A percentile compares a stretch with the other conserved stretches of the same genome.
These are phyloP conservation scores for Boloria selene DNA, from an alignment of 2,888 invertebrate genomes.

Conservation along the genomic window DNA sequence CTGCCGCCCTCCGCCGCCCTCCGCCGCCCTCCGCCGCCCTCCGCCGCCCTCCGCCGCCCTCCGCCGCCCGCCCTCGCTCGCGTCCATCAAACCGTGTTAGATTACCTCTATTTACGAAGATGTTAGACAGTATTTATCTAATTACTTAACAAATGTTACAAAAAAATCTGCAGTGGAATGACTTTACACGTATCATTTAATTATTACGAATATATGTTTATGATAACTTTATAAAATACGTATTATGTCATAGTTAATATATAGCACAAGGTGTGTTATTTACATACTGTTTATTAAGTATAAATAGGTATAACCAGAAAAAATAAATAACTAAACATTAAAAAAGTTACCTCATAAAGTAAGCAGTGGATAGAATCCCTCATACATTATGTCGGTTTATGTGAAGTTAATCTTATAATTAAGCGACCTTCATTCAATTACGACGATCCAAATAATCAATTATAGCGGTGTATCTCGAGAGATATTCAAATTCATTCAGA, in stretches of 20 bases:
- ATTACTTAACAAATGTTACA: no score
- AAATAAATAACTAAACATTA: no score
- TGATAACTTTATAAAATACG: no score
- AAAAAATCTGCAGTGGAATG: no score
- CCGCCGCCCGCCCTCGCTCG: neutral
- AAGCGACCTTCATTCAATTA: constrained; percentile 28
- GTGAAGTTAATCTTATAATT: constrained; percentile 21
- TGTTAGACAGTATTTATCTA: no score
- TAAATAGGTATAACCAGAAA: no score
- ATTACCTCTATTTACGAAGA: neutral
- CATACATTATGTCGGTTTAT: neutral
- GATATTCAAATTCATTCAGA: constrained; percentile 30
- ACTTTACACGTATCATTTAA: no score
- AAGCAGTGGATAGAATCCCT: constrained; percentile 3
- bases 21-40: neutral
- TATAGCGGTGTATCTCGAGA: constrained; percentile 23
- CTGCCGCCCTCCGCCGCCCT: constrained; percentile 1
- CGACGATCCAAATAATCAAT: constrained; percentile 27
- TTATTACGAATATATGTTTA: no score
- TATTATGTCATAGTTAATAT: no score
- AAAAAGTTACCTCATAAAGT: constrained; percentile 4
- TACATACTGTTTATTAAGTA: no score
- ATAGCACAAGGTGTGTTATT: no score
- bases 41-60: neutral
- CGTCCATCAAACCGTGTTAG: neutral